Base-by-base conservation (phyloP, 2,113 vertebrate genomes). In the Pyrgilauda ruficollis region DNA sequence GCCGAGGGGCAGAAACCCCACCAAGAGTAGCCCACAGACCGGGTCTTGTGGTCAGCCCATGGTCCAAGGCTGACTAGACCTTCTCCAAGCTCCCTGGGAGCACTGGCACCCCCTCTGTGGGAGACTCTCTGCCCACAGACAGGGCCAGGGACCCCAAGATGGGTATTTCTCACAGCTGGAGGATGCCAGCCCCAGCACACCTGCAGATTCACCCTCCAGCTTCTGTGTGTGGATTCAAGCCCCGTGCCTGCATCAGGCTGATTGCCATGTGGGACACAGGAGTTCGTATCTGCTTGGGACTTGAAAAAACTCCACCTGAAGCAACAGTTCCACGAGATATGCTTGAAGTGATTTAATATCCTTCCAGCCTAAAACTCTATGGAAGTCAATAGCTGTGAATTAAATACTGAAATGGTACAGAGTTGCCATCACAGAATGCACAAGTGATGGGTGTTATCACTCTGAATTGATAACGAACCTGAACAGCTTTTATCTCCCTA, bases 11-110 rank as follows among this genome's bases (percentile, higher is more conserved):
- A 33, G 19, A 80, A 63, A 15, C 55, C 46, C 37, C 17, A 53
- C 8, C 28, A 63, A 39, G 11, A 83, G 26, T 19, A 33, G 30
- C 10, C 28, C 46, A 22, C 6, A 61, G 39, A 39, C 10, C 0
- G 0, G 0, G 3, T 21, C 35, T 37, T 6, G 2, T 1, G 3
- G 26, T 9, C 22, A 69, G 33, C 21, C 31, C 19, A 2, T 14
- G 33, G 30, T 47, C 24, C 67, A 44, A 58, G 22, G 46, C 13
- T 39, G n/a, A 6, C 16, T 3, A 37, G 4, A 2, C 56, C 35
- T 52, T 77, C 49, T 90, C 59, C 26, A 55, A 55, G 33, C 33
- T 59, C 39, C 5, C 50, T 43, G 62, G 30, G 10, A 62, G 14
- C 33, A 37, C 35, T 33, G 30, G 10, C 2, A 2, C 14, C 30